Base-by-base conservation (phyloP, 2,888 invertebrate species). In the Acleris laterana region DNA sequence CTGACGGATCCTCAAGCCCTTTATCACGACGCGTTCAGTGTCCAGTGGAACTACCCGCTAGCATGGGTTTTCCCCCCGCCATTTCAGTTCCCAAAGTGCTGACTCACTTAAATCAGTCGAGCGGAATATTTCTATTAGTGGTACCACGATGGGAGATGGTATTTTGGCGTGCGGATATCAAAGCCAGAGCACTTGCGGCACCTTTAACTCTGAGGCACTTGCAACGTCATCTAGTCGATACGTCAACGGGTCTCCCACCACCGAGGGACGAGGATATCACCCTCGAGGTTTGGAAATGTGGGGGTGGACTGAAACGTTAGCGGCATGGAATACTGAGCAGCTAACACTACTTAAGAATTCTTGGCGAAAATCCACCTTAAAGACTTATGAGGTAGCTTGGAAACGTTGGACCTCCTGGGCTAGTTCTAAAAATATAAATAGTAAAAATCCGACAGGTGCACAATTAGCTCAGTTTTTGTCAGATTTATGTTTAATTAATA, bases 201-300 rank as follows among this genome's bases (percentile, higher is more conserved):
- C 76, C 75, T 2, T 53, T 72, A 17, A 63, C 61, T 3, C 32
- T 75, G 3, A 49, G 20, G 17, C 55, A 74, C 28, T 68, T 77
- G 38, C 16, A 52, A 1, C 38, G 50, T 19, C 42, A 62, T 16
- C 62, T 74, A 11, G 63, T 75, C 56, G 75, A 78, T 62, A 68
- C 65, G 7, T 32, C 69, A 28, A 74, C 72, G 2, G 69, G 69
- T 9, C 68, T 51, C n/a, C 71, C 69, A 7, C 76, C 71, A 0
- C 69, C 71, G 17, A 64, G 63, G 1, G 66, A 66, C 0, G 22
- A 68, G 20, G 58, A 70, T 2, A 55, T 75, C 46, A 48, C 17
- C 0, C 64, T 75, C 42, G 72, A 73, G 58, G 69, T 72, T 1
- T 77, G 76, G 74, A 75, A 68, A 71, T 73, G 72, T 74, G 68